Base-by-base conservation (phyloP, 2,113 vertebrate species). In the Zosterops japonicus region DNA sequence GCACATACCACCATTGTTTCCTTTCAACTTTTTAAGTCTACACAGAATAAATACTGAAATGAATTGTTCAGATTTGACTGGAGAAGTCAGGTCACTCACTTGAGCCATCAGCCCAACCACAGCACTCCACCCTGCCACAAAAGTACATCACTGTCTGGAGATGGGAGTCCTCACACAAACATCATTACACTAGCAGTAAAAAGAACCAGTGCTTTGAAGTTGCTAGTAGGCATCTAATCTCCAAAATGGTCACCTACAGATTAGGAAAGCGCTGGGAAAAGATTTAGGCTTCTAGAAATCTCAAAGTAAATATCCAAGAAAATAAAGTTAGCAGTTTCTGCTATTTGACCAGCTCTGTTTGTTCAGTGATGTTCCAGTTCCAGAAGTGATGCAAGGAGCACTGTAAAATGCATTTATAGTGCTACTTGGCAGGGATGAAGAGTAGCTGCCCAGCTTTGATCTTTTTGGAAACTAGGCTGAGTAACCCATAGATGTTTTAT, bases 71-170 rank as follows among this genome's bases (percentile, higher is more conserved):
- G n/a, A 44, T 92, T 63, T 56, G 42, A 39, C 55, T 49, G 68
- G 64, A 81, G 35, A 47, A 90, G 23, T 44, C 20, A 15, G 35
- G 57, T 28, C 12, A 36, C 57, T 53, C 42, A 53, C 35, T 29
- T 59, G 31, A 79, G 18, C 33, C 33, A 49, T 29, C 71, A 65
- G 55, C 42, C 44, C 39, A 50, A 18, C 14, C 22, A 25, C 35
- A 84, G 64, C n/a, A 55, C 27, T 69, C 19, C 63, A 52, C 19
- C 22, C 20, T 0, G 0, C n/a, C 1, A 8, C 22, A 74, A 49
- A 64, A 85, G 52, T 11, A 29, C 47, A 39, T 46, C 23, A 3
- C 25, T 46, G 33, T 24, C 44, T 69, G 52, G 63, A 83, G 46
- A 39, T 22, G 7, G 63, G 63, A 86, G 29, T 25, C 49, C 47